Evolutionary conservation across 2,113 vertebrate genomes (phyloP), one percentile per base, ranked within the genome.

Genomic region (Onychorhynchus coronatus): DNA sequence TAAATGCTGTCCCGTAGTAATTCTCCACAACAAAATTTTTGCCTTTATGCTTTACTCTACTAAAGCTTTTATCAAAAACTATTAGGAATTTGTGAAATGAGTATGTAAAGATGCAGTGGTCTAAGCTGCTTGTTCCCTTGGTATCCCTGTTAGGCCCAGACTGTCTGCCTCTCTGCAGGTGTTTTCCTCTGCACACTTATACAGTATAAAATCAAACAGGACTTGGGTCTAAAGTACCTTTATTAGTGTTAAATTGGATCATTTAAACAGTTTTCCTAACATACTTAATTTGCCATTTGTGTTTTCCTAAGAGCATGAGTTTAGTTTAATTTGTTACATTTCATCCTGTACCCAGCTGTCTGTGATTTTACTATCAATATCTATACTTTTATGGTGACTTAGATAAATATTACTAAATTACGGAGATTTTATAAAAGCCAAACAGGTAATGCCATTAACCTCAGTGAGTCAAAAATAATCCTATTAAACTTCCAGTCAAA

Each of bases 241-340:
- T 77, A 80, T 92, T 91, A 50, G 24, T 77, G 73, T 82, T 71
- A 89, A 91, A 85, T 86, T 94, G 39, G 67, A 79, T 91, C 37
- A 75, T 76, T 91, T 90, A 92, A 81, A 68, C 78, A 50, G 68
- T 81, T 96, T 91, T 31, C 35, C 83, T 91, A 63, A 86, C 52
- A 33, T 11, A n/a, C 50, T 90, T 94, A 52, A 81, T 94, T 85
- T 88, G 59, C 63, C 62, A 56, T 92, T 91, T 89, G 56, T 75
- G 58, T 91, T 95, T 95, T 94, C 67, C 84, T 81, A 75, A 61
- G 68, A 94, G 74, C 52, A 61, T 68, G 35, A 23, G 24, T 83
- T 92, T 72, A 33, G 80, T 91, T 95, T 88, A 62, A 85, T 94
- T 96, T 93, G 56, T 80, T 91, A 87, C 23, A 84, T 89, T 96